Evolutionary conservation across 2,888 invertebrate genomes (phyloP), one percentile per base, ranked within the genome.

Genomic region (Diaprepes abbreviatus): DNA sequence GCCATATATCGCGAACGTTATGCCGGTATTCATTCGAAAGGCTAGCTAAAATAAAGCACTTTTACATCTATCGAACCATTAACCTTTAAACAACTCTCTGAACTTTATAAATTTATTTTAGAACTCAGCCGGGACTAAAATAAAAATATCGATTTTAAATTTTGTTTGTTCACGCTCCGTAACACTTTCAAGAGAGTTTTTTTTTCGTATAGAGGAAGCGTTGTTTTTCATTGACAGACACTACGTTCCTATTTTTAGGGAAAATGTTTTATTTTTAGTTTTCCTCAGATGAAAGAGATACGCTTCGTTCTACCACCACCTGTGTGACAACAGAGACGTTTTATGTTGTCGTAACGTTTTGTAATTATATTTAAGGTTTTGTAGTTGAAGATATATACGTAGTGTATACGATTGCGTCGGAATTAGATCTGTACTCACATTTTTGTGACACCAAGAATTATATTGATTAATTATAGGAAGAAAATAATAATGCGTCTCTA

Each of bases 121-220:
- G 33, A 31, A 36, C 31, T 43, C 16, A 50, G 64, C 64, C 64
- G 43, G 36, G 40, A 43, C 64, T 21, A 55, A 64, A 64, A 64
- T 64, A 64, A 64, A 50, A 64, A 54, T 64, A 54, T 54, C 64
- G 64, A 64, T 54, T 55, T 54, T 54, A 28, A 50, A 50, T 62
- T 17, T 10, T 50, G 60, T 48, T 36, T 52, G 52, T 48, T 31
- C 62, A 52, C 52, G 52, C 28, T 48, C 38, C 10, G 50, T 54
- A 54, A 48, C 60, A 45, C 60, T 45, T 48, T 60, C 28, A 12
- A 24, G 24, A 19, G 31, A 3, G 5, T n/a, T 40, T 50, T 62
- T 62, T 45, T 33, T 14, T 21, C 12, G 17, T 33, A 21, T 48
- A 54, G 17, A 54, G 36, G 21, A 54, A 54, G 36, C 19, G 36